A percentile compares a stretch with the other conserved stretches of the same genome.
Evolutionary conservation across 2,797 vertebrate genomes (phyloP).

Genomic region (Coccyzus lansbergi): DNA sequence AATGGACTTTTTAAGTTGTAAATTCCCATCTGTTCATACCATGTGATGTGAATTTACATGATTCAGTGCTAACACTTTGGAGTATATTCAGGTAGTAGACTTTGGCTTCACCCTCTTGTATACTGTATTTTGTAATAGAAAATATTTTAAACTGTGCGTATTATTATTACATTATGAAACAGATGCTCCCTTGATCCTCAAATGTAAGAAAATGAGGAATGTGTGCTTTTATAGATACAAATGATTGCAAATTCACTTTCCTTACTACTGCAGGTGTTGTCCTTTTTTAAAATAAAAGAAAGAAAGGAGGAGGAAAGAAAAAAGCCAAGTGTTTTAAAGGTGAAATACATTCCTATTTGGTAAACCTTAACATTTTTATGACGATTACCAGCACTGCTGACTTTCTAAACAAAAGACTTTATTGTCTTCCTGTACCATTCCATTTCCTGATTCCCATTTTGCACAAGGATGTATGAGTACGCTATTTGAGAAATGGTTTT

Average conservation of each 20-base stretch:
- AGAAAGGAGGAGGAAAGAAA: not conserved
- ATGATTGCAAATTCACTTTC: slow-evolving; percentile 67
- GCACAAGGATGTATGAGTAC: slow-evolving; percentile 50
- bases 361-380: slow-evolving; percentile 70
- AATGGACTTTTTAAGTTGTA: slow-evolving; percentile 13
- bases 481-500: slow-evolving; percentile 54
- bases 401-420: slow-evolving; percentile 69
- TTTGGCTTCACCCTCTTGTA: slow-evolving; percentile 47
- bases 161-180: slow-evolving; percentile 59
- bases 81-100: slow-evolving; percentile 7
- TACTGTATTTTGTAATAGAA: slow-evolving; percentile 67
- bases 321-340: slow-evolving; percentile 65
- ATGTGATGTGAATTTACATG: not conserved
- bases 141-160: slow-evolving; percentile 73
- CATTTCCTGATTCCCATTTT: slow-evolving; percentile 53
- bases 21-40: not conserved
- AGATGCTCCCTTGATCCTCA: slow-evolving; percentile 61
- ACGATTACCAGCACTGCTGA: slow-evolving; percentile 63
- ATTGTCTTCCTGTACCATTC: slow-evolving; percentile 57
- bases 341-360: slow-evolving; percentile 70
- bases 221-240: slow-evolving; percentile 69
- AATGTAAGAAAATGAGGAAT: slow-evolving; percentile 64
- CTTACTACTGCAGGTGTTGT: slow-evolving; percentile 47
- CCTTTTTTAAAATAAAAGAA: slow-evolving; percentile 29
- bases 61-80: slow-evolving; percentile 23